Evolutionary conservation across 2,113 vertebrate genomes (phyloP), one percentile per base, ranked within the genome.

Genomic region (Podarcis cretensis): DNA sequence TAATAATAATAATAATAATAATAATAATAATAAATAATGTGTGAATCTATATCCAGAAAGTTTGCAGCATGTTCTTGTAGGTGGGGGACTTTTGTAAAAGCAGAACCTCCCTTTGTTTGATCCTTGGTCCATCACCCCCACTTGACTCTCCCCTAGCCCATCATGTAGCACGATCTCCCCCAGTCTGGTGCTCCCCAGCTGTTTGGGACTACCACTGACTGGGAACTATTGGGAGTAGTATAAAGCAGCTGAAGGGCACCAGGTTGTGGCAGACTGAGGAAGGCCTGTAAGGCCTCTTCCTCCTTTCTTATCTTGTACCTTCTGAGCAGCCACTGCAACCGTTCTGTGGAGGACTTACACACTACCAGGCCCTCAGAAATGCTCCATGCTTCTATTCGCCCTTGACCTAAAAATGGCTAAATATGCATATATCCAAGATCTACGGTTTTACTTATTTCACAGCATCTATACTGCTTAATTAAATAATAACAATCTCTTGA

Each of bases 1-100:
- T n/a, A n/a, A n/a, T n/a, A n/a, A n/a, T n/a, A n/a, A n/a, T n/a
- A n/a, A n/a, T n/a, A 9, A 48, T 43, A 1, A 43, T 43, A 1
- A 1, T 43, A 1, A 43, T 43, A 5, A 43, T 8, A 1, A 43
- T 9, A 0, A 0, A 48, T 48, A 0, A 48, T 48, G 43, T n/a
- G 57, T 86, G 68, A 43, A 30, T 43, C 57, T 13, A 40, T 37
- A 81, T 21, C 43, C n/a, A 68, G 9, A 71, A 65, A 8, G 4
- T 16, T 35, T 66, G 23, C n/a, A 83, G 23, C 37, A 69, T 68
- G 32, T 54, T 69, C 20, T 65, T 65, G 6, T 12, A 76, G 18
- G 59, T n/a, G 5, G 83, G 3, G 37, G 16, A 81, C 4, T 30
- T 59, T 21, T 71, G 7, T 82, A 75, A 37, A 12, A 80, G 14